Percentiles rank a stretch among this genome's conserved stretches.
phyloP scores from a whole-genome alignment of 2,113 vertebrate genomes.

The Ornithorhynchus anatinus region DNA sequence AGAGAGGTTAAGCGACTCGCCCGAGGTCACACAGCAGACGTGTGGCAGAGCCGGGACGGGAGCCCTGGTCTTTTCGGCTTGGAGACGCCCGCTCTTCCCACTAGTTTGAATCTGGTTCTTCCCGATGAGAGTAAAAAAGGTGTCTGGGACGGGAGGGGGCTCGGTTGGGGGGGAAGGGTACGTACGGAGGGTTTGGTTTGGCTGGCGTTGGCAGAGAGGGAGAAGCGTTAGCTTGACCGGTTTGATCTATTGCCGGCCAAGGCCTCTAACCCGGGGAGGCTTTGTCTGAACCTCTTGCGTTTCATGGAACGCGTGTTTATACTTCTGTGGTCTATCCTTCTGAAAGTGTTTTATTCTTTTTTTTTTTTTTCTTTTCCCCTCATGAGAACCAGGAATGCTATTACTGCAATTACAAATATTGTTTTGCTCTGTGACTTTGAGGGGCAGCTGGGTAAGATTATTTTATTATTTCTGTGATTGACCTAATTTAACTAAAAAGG shows the following conservation, averaged over 20 bases:
- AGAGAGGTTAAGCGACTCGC: too few relatives aligned
- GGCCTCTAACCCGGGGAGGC: background rate
- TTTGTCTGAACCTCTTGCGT: background rate
- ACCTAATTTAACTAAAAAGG: background rate
- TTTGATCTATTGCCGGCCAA: background rate
- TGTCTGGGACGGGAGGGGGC: too few relatives aligned
- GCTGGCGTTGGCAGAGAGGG: too few relatives aligned
- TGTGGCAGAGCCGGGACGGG: too few relatives aligned
- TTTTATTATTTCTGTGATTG: slow-evolving; percentile 26
- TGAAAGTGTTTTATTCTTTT: background rate
- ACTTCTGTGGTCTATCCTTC: background rate
- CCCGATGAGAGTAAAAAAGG: too few relatives aligned
- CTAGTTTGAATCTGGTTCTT: too few relatives aligned
- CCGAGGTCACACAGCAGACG: too few relatives aligned
- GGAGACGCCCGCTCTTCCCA: too few relatives aligned
- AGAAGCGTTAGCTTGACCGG: too few relatives aligned
- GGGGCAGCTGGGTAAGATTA: slow-evolving; percentile 4
- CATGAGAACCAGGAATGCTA: background rate
- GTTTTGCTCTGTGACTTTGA: slow-evolving; percentile 1
- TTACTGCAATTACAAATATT: slow-evolving; percentile 2
- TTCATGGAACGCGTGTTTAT: background rate
- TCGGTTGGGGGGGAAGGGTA: too few relatives aligned
- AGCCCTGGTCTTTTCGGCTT: too few relatives aligned
- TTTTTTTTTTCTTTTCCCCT: background rate
- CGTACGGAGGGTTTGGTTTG: too few relatives aligned